A percentile compares a stretch with the other conserved stretches of the same genome.
Evolutionary conservation across 2,113 vertebrate species (phyloP).

Genomic region (Sinocyclocheilus rhinocerous): DNA sequence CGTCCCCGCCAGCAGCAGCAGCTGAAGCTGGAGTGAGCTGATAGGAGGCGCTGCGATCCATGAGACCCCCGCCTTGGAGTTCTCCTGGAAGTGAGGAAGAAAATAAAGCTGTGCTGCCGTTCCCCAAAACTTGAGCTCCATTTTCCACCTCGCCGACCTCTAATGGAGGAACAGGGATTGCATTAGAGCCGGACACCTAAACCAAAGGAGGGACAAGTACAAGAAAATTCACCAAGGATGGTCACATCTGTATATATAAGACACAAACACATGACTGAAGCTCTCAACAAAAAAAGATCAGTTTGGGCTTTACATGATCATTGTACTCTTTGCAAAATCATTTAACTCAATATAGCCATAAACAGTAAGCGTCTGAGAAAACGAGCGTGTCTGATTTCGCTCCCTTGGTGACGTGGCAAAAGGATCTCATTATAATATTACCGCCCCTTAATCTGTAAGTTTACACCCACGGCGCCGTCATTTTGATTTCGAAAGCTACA

Average conservation of each 20-base stretch:
- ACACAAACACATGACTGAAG: not conserved
- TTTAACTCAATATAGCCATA: not conserved
- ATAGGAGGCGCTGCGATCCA: slow-evolving; percentile 83
- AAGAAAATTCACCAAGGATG: not conserved
- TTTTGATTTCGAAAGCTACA: no score
- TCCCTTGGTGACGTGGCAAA: no score
- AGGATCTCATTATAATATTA: no score
- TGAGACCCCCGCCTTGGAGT: slow-evolving; percentile 74
- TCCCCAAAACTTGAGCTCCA: slow-evolving; percentile 62
- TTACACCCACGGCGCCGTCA: no score
- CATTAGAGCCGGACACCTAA: slow-evolving; percentile 53
- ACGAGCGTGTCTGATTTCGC: no score
- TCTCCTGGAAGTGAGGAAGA: slow-evolving; percentile 70
- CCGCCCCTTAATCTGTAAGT: no score
- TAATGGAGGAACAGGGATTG: slow-evolving; percentile 35
- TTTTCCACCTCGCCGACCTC: slow-evolving; percentile 58
- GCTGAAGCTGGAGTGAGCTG: slow-evolving; percentile 69
- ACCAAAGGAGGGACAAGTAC: not conserved
- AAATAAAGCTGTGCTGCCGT: slow-evolving; percentile 72
- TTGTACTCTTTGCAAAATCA: not conserved
- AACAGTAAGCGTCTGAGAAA: not conserved
- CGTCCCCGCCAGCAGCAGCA: slow-evolving; percentile 43
- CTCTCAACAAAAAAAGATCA: not conserved
- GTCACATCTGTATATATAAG: not conserved
- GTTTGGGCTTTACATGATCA: not conserved